Conservation (phyloP, 2,113 vertebrate species). For the Nannobrachium achirus region DNA sequence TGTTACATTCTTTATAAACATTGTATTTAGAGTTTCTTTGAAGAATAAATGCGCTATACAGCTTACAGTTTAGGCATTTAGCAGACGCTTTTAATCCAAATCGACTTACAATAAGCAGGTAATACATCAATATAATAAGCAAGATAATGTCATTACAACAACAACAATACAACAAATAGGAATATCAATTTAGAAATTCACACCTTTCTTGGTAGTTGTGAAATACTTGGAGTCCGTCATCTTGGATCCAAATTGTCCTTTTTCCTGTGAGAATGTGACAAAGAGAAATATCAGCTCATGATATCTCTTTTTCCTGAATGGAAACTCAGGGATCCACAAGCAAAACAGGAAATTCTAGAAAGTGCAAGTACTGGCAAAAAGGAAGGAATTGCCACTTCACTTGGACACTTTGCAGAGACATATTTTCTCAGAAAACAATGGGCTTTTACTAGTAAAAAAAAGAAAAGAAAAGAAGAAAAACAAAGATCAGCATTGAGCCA, state of each 20-base stretch:
- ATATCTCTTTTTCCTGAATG: constrained; percentile 28
- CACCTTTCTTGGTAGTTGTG: constrained; percentile 99
- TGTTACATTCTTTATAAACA: too few species aligned
- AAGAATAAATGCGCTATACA: too few species aligned
- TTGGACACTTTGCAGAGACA: constrained; percentile 32
- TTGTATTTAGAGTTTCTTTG: too few species aligned
- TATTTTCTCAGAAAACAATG: constrained; percentile 50
- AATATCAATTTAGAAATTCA: too few species aligned
- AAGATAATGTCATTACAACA: too few species aligned
- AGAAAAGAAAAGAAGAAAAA: constrained; percentile 25
- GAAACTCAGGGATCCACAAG: constrained; percentile 40
- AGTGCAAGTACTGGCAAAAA: constrained; percentile 67
- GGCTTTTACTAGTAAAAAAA: constrained; percentile 23
- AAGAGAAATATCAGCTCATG: not conserved
- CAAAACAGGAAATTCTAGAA: constrained; percentile 67
- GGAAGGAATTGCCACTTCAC: constrained; percentile 65
- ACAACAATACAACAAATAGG: too few species aligned
- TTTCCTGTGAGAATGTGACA: constrained; percentile 70
- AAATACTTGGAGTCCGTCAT: constrained; percentile 99
- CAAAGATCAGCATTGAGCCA: constrained; percentile 37
- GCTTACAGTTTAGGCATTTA: too few species aligned
- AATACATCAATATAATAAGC: too few species aligned
- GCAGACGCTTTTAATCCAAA: too few species aligned
- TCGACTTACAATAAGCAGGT: too few species aligned
- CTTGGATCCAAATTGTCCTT: constrained; percentile 84